Conservation (phyloP, 2,113 vertebrate species). For the Platichthys stellatus region DNA sequence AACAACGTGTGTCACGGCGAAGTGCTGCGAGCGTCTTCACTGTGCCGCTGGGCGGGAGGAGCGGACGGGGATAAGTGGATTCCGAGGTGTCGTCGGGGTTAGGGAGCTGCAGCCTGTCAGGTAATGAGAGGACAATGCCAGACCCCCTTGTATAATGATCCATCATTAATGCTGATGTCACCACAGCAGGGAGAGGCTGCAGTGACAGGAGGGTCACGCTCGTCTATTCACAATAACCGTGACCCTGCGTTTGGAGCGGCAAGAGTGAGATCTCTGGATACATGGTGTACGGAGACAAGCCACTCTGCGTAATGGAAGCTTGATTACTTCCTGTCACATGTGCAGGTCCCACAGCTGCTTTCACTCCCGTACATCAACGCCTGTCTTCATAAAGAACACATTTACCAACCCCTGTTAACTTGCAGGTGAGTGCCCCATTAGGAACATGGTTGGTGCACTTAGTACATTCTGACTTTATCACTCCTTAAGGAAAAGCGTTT, state of each 20-base stretch:
- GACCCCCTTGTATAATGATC: constrained; percentile 71
- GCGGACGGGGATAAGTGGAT: constrained; percentile 24
- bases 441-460: constrained; percentile 18
- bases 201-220: constrained; percentile 34
- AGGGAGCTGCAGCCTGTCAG: constrained; percentile 49
- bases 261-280: constrained; percentile 12
- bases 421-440: constrained; percentile 24
- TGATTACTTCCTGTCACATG: constrained; percentile 71
- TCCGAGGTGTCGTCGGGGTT: constrained; percentile 48
- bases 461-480: constrained; percentile 30
- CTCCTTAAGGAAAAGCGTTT: not conserved
- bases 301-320: constrained; percentile 51
- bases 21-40: constrained; percentile 29
- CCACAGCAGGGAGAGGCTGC: constrained; percentile 21
- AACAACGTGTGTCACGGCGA: constrained; percentile 3
- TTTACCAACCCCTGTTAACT: constrained; percentile 26
- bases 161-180: constrained; percentile 64
- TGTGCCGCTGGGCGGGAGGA: constrained; percentile 2
- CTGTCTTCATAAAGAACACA: constrained; percentile 43
- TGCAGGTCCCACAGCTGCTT: constrained; percentile 39
- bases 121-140: constrained; percentile 66
- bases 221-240: constrained; percentile 58
- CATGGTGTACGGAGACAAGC: not conserved
- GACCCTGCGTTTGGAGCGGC: constrained; percentile 23
- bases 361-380: constrained; percentile 21